Conservation (phyloP, 2,888 invertebrate species). For the Latrodectus hesperus region DNA sequence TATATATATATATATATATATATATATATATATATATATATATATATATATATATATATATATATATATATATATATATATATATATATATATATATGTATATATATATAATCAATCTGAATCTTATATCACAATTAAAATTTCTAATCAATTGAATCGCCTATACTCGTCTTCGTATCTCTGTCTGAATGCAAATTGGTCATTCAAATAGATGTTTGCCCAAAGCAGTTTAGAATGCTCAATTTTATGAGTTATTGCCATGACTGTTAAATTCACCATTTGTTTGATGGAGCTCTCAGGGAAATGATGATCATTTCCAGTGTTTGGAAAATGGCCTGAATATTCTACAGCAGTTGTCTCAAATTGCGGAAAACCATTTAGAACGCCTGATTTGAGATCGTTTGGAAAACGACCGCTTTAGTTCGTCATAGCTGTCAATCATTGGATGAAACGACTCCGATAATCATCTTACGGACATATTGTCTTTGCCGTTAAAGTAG, state of each 20-base stretch:
- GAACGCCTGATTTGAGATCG: neutral
- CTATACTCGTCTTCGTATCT: too few species aligned
- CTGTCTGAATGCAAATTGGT: too few species aligned
- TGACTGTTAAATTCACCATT: slow-evolving; percentile 10
- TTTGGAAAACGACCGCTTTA: slow-evolving; percentile 16
- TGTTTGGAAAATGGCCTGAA: neutral
- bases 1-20: too few species aligned
- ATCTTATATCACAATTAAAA: too few species aligned
- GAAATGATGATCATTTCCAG: slow-evolving; percentile 10
- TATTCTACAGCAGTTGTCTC: slow-evolving; percentile 6
- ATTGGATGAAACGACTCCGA: slow-evolving; percentile 24
- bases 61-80: too few species aligned
- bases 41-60: too few species aligned
- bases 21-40: too few species aligned
- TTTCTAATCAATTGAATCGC: too few species aligned
- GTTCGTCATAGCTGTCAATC: slow-evolving; percentile 22
- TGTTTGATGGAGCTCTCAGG: slow-evolving; percentile 8
- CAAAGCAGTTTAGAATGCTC: slow-evolving; percentile 10
- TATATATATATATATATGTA: too few species aligned
- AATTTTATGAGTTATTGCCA: neutral
- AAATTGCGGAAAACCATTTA: neutral
- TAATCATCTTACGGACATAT: slow-evolving; percentile 14
- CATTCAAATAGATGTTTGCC: too few species aligned
- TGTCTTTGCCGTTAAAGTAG: slow-evolving; percentile 4
- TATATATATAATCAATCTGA: too few species aligned